Evolutionary conservation across 2,888 invertebrate species (phyloP).

Genomic region (Ptycholaimellus sp.): DNA sequence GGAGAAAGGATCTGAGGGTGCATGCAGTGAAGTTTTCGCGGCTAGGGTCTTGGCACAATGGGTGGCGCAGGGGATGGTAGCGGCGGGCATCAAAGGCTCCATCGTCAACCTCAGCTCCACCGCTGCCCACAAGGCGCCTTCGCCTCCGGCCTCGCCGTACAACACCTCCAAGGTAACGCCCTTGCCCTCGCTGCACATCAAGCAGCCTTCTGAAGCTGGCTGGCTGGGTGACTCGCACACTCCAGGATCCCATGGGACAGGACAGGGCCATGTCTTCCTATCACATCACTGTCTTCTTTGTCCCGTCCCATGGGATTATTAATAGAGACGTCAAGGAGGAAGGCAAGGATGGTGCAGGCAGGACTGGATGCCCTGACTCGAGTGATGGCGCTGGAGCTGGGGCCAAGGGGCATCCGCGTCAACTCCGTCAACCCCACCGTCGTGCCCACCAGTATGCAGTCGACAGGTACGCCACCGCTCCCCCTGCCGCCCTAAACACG

Average conservation of each 20-base stretch:
- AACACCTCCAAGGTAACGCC: too few relatives aligned
- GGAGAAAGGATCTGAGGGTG: too few relatives aligned
- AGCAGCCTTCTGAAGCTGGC: too few relatives aligned
- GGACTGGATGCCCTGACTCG: conserved; percentile 59
- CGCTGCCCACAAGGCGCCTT: conserved; percentile 37
- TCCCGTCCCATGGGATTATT: too few relatives aligned
- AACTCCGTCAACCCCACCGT: conserved; percentile 77
- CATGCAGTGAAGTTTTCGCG: neutral
- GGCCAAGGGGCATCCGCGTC: conserved; percentile 49
- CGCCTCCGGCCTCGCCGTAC: conserved; percentile 50
- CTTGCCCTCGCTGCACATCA: too few relatives aligned
- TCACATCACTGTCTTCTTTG: too few relatives aligned
- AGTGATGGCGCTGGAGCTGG: conserved; percentile 60
- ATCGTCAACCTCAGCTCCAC: conserved; percentile 72
- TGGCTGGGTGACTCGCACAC: too few relatives aligned
- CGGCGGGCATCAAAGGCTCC: conserved; percentile 44
- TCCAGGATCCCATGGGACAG: too few relatives aligned
- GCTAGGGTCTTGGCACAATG: conserved; percentile 32
- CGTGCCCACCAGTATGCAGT: conserved; percentile 64
- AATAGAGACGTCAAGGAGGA: too few relatives aligned
- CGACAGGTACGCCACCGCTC: conserved; percentile 42
- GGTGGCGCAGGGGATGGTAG: conserved; percentile 47
- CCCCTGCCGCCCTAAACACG: too few relatives aligned
- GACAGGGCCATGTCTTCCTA: too few relatives aligned
- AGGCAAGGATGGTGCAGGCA: conserved; percentile 35